phyloP scores from a whole-genome alignment of 2,797 vertebrate genomes.

The Atherinosoma microstoma region DNA sequence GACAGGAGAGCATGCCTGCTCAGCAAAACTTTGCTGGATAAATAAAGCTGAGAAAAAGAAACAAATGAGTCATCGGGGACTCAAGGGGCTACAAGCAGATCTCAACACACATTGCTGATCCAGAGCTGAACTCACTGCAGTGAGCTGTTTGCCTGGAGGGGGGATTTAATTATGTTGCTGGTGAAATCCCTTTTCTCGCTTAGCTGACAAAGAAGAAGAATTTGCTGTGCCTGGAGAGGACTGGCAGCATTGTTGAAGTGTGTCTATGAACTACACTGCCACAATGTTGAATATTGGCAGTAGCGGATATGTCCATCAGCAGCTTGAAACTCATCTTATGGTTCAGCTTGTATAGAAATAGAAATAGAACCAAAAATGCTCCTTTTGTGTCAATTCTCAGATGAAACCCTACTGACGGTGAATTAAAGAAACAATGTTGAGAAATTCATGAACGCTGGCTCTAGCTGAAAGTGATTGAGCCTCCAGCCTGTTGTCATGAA shows the following conservation, averaged over 20 bases:
- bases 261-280: conserved; percentile 1
- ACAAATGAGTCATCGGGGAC: conserved; percentile 20
- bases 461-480: not conserved
- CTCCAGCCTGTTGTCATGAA: not conserved
- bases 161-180: conserved; percentile 12
- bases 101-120: conserved; percentile 7
- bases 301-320: conserved; percentile 4
- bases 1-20: conserved; percentile 11
- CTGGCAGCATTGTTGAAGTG: conserved; percentile 15
- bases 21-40: conserved; percentile 27
- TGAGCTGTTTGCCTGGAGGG: conserved; percentile 28
- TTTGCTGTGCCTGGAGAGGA: not conserved
- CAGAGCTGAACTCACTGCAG: conserved; percentile 33
- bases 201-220: conserved; percentile 17
- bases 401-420: not conserved
- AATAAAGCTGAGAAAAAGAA: conserved; percentile 33
- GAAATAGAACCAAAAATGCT: not conserved
- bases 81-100: conserved; percentile 33
- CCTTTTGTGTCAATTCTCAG: not conserved
- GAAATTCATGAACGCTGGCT: not conserved
- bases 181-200: conserved; percentile 29
- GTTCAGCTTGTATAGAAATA: not conserved
- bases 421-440: not conserved
- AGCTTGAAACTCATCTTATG: not conserved
- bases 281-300: not conserved